phyloP scores from a whole-genome alignment of 2,888 invertebrate species.

The Trichacis sp. region DNA sequence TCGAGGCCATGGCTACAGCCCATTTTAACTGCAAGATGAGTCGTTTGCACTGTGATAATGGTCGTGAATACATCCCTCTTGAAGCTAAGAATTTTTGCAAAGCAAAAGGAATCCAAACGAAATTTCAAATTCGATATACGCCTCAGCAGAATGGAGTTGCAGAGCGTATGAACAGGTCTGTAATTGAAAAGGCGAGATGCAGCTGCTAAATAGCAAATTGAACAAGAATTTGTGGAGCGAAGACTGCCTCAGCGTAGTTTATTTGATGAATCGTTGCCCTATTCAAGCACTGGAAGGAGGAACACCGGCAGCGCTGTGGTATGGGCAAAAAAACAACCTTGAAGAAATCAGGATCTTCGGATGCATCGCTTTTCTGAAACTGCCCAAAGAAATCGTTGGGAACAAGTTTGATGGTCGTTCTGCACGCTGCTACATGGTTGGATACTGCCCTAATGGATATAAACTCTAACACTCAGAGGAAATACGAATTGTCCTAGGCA shows the following conservation, averaged over 20 bases:
- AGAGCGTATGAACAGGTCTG: conserved; percentile 44
- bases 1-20: too few relatives aligned
- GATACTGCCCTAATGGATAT: conserved; percentile 41
- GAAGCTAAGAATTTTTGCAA: too few relatives aligned
- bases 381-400: conserved; percentile 40
- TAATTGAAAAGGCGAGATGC: conserved; percentile 60
- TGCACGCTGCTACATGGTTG: conserved; percentile 37
- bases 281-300: conserved; percentile 33
- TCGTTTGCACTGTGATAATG: conserved; percentile 47
- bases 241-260: conserved; percentile 39
- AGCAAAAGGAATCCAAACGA: conserved; percentile 43
- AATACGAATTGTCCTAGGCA: conserved; percentile 32
- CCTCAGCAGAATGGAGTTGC: conserved; percentile 48
- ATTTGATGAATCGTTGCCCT: too few relatives aligned
- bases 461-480: conserved; percentile 43
- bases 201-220: conserved; percentile 52
- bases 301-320: conserved; percentile 47
- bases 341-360: conserved; percentile 45
- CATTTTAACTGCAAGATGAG: conserved; percentile 10
- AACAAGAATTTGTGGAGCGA: conserved; percentile 56
- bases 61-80: too few relatives aligned
- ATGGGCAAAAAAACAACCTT: conserved; percentile 39
- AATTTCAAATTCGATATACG: too few relatives aligned
- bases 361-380: conserved; percentile 35
- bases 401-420: too few relatives aligned